Conservation (phyloP, 2,113 vertebrate genomes). For the Lepus timidus region DNA sequence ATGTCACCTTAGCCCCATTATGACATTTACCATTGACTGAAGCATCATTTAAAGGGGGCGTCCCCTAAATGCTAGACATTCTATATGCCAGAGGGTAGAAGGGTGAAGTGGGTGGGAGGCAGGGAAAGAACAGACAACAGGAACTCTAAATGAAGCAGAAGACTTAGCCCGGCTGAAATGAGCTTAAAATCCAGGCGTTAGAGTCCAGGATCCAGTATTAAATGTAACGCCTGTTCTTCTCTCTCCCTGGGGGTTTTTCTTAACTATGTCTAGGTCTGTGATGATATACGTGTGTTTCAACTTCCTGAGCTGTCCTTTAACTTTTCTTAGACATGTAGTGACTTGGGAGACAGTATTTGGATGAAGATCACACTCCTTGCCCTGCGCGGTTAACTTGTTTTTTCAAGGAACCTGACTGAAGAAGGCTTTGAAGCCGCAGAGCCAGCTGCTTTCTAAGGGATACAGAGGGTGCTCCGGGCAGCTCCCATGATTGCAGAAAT, state of each 20-base stretch:
- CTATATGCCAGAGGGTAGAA: slow-evolving; percentile 49
- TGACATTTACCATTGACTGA: slow-evolving; percentile 51
- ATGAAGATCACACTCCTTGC: slow-evolving; percentile 47
- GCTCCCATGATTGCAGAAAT: background rate
- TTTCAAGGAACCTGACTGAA: slow-evolving; percentile 47
- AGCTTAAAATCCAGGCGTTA: slow-evolving; percentile 58
- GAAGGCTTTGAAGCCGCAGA: slow-evolving; percentile 55
- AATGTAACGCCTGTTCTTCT: slow-evolving; percentile 58
- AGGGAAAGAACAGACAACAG: slow-evolving; percentile 43
- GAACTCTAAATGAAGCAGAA: slow-evolving; percentile 60
- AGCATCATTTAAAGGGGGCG: slow-evolving; percentile 13
- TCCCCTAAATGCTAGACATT: slow-evolving; percentile 38
- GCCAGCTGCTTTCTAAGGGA: slow-evolving; percentile 31
- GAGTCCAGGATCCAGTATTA: slow-evolving; percentile 48
- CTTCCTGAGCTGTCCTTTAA: slow-evolving; percentile 28
- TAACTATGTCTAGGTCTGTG: slow-evolving; percentile 62
- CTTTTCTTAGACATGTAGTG: slow-evolving; percentile 55
- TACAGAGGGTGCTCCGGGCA: slow-evolving; percentile 2
- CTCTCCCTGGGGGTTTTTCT: slow-evolving; percentile 56
- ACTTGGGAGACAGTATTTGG: slow-evolving; percentile 47
- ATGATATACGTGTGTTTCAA: background rate
- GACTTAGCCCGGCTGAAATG: slow-evolving; percentile 1
- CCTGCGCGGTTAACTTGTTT: background rate
- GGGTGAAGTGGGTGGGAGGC: slow-evolving; percentile 41
- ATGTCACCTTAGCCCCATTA: slow-evolving; percentile 60